These are phyloP conservation scores for Centruroides sculpturatus DNA, from an alignment of 1,140 invertebrate species.

Conservation along the genomic window DNA sequence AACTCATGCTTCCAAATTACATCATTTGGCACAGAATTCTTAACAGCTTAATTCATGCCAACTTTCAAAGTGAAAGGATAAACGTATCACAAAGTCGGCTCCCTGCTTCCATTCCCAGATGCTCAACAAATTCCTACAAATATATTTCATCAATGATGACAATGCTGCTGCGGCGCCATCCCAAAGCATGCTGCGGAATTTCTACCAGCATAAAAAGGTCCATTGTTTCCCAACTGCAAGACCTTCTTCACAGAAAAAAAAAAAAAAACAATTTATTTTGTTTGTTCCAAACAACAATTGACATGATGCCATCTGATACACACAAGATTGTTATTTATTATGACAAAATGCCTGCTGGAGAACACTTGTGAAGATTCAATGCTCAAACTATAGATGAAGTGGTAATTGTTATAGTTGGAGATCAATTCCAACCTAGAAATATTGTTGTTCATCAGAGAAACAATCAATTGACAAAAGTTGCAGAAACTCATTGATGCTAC, in stretches of 20 bases:
- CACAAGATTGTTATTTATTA: conserved; percentile 21
- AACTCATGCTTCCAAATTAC: too few species aligned
- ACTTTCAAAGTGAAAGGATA: too few species aligned
- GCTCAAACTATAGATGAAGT: conserved; percentile 13
- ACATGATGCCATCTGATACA: conserved; percentile 10
- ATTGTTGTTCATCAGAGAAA: conserved; percentile 12
- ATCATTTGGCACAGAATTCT: too few species aligned
- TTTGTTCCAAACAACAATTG: conserved; percentile 13
- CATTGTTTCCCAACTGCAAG: too few species aligned
- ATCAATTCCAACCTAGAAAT: conserved; percentile 5
- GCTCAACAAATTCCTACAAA: too few species aligned
- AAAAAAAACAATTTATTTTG: conserved; percentile 7
- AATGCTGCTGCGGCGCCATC: too few species aligned
- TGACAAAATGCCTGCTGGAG: conserved; percentile 24
- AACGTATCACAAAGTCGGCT: too few species aligned
- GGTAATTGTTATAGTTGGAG: conserved; percentile 4
- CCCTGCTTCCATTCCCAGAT: too few species aligned
- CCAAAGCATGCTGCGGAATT: too few species aligned
- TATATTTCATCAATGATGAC: too few species aligned
- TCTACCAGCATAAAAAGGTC: too few species aligned
- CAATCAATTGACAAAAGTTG: conserved; percentile 22
- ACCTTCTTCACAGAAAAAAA: neutral
- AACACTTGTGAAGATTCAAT: conserved; percentile 30
- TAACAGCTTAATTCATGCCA: too few species aligned
- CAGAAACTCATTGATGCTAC: conserved; percentile 32